Conservation (phyloP, 2,888 invertebrate genomes). For the Mesorhabditis sp. region DNA sequence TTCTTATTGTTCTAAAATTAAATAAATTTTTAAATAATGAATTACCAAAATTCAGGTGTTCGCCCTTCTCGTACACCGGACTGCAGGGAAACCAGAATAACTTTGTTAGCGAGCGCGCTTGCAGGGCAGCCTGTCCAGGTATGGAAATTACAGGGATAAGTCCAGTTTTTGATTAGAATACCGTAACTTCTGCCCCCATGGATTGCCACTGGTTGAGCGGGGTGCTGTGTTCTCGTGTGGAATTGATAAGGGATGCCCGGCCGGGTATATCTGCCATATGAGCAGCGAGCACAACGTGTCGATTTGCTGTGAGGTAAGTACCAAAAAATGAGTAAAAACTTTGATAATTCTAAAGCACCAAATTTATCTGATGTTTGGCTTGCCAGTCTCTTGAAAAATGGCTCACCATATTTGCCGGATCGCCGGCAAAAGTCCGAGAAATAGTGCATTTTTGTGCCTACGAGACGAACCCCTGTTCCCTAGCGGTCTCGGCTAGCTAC, state of each 20-base stretch:
- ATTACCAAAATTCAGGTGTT: conserved; percentile 24
- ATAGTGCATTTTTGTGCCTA: no score
- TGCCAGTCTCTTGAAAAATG: neutral
- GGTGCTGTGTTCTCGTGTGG: conserved; percentile 45
- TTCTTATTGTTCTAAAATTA: no score
- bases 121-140: conserved; percentile 42
- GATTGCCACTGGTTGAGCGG: conserved; percentile 46
- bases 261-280: conserved; percentile 55
- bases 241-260: conserved; percentile 48
- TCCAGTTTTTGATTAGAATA: conserved; percentile 24
- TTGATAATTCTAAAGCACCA: no score
- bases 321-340: neutral
- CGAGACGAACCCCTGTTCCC: no score
- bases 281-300: conserved; percentile 48
- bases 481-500: no score
- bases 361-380: neutral
- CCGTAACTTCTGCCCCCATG: conserved; percentile 52
- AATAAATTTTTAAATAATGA: neutral
- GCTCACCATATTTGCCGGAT: no score
- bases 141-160: conserved; percentile 7
- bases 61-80: conserved; percentile 51
- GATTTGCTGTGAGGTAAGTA: conserved; percentile 48
- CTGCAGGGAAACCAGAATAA: conserved; percentile 54
- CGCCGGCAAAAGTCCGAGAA: no score
- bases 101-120: conserved; percentile 48